Base-by-base conservation (phyloP, 2,797 vertebrate genomes). In the Hydrophis major region DNA sequence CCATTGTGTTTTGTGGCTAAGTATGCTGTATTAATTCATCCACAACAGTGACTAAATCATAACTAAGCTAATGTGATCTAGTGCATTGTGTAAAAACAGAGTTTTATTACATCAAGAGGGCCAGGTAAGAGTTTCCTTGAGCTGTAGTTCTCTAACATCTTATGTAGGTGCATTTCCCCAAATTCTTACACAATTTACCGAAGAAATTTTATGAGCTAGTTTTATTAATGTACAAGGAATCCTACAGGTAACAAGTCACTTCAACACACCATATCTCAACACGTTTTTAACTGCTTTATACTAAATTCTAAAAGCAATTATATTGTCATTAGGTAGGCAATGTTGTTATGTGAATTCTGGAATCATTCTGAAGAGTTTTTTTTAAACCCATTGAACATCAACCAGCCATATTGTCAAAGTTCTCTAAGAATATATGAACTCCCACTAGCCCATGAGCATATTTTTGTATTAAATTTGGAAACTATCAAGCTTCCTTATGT, bases 111-210 rank as follows among this genome's bases (percentile, higher is more conserved):
- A 1, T 89, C 12, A 89, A 89, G 32, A 25, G 7, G 13, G 14
- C 16, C 28, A 86, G n/a, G 55, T 50, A 56, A 47, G 57, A 53
- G 27, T 12, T 20, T 50, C 11, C 27, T 60, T 86, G 18, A 78
- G 32, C 32, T 42, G 47, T 63, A 86, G 7, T 13, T 28, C 20
- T 6, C 74, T 37, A 83, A 12, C 2, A 6, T 42, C 4, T 78
- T 7, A 78, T 78, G 74, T 42, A 78, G 74, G 20, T 42, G 74
- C 61, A 12, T 5, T 47, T 32, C 28, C 42, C 61, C 2, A 74
- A 69, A 60, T 95, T 93, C 93, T 95, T 95, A 89, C 0, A 25
- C 56, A 7, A 28, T 25, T 53, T n/a, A 57, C 22, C 37, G 69
- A 12, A 87, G 87, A 93, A 32, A 25, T 42, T 50, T 60, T 74